phyloP scores from a whole-genome alignment of 2,113 vertebrate species.

The Heloderma charlesbogerti region DNA sequence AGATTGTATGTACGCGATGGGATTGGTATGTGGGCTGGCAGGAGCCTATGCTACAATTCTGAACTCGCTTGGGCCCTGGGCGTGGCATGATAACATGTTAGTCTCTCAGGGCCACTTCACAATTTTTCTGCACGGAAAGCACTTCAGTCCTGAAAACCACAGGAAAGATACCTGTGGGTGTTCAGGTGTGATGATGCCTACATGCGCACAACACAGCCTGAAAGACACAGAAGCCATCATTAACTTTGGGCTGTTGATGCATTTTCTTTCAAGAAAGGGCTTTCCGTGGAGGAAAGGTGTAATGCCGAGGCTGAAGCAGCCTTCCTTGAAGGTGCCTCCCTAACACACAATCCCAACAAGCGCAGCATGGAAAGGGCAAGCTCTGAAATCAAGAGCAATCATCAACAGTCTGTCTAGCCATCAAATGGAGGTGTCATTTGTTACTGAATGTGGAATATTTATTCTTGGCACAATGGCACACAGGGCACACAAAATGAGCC shows the following conservation, averaged over 20 bases:
- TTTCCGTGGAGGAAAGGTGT: neutral
- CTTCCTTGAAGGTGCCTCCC: rapidly evolving
- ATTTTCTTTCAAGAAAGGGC: neutral
- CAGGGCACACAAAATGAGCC: neutral
- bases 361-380: neutral
- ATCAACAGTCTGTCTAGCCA: neutral
- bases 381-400: neutral
- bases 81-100: neutral
- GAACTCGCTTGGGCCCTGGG: no score
- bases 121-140: neutral
- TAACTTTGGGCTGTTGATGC: neutral
- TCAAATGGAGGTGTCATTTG: neutral
- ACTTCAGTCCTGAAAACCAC: neutral
- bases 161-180: neutral
- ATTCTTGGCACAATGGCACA: neutral
- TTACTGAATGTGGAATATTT: neutral
- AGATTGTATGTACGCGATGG: no score
- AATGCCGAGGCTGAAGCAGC: neutral
- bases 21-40: no score
- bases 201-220: neutral
- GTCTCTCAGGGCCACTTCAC: neutral
- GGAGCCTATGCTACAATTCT: no score
- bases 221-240: neutral
- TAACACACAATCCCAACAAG: neutral
- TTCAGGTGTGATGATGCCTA: neutral